phyloP scores from a whole-genome alignment of 1,140 invertebrate genomes.

The Vollenhovia emeryi region DNA sequence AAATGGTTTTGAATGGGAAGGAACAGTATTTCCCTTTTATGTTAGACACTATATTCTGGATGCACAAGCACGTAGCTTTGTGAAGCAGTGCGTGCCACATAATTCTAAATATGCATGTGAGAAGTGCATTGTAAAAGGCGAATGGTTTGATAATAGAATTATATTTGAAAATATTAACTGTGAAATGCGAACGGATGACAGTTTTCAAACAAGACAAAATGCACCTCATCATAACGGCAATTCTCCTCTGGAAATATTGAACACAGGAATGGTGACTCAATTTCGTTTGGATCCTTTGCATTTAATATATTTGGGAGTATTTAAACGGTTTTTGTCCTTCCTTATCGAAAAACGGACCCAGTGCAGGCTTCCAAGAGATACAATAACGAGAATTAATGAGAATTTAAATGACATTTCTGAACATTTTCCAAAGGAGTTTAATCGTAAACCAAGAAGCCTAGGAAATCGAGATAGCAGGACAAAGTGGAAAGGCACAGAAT shows the following conservation, averaged over 20 bases:
- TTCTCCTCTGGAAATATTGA: not conserved
- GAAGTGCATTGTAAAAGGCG: not conserved
- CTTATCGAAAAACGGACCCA: not conserved
- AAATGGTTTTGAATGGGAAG: not conserved
- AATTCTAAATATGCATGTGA: not conserved
- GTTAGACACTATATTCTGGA: no score
- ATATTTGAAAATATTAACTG: not conserved
- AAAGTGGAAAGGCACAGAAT: not conserved
- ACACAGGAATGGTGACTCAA: not conserved
- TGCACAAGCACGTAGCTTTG: not conserved
- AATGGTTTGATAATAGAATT: not conserved
- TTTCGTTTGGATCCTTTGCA: not conserved
- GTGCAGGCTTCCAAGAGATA: not conserved
- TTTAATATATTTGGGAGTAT: not conserved
- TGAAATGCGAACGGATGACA: not conserved
- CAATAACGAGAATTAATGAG: not conserved
- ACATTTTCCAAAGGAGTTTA: not conserved
- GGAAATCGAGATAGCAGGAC: not conserved
- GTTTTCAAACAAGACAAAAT: not conserved
- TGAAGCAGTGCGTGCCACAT: not conserved
- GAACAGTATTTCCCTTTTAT: not conserved
- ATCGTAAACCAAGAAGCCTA: not conserved
- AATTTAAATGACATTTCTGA: not conserved
- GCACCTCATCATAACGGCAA: not conserved
- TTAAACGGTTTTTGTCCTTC: not conserved